Base-by-base conservation (phyloP, 2,888 invertebrate genomes). In the Microplitis manilae region DNA sequence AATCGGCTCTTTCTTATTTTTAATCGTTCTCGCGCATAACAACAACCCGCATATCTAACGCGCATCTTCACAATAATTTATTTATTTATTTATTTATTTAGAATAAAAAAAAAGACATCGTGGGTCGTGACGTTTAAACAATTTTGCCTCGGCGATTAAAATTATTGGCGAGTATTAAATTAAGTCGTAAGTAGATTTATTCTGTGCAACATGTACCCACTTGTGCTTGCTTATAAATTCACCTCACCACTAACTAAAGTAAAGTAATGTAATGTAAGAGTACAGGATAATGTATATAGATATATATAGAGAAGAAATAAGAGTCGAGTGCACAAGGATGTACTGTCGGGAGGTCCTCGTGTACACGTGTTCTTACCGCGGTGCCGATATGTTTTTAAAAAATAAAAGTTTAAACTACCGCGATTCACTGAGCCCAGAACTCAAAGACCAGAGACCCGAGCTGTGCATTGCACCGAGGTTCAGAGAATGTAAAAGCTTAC, bases 151-250 rank as follows among this genome's bases (percentile, higher is more conserved):
- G n/a, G 61, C 40, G 72, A 62, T 17, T 7, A 79, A 81, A 86
- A 86, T 86, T 86, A 87, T 86, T 86, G 85, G 83, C 85, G 85
- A 83, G 85, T 86, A 86, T 87, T 85, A 86, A 87, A 87, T 88
- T 87, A 87, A 88, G 87, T 86, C 84, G 85, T 84, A 84, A 73
- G 69, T 69, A 40, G 17, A 76, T 72, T 76, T 68, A 68, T 76
- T 38, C 61, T 17, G 67, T 72, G 71, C 65, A 50, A 40, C 20
- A 50, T 50, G 50, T 50, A 50, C 50, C 50, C 13, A 67, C 64
- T 5, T 67, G 30, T 69, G 15, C 38, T 68, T 50, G 41, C 50
- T 50, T 50, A 50, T 50, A 50, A 50, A 50, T 50, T 13, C 8
- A 50, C 50, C 9, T 50, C 13, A 50, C 50, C 50, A 13, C 9